phyloP scores from a whole-genome alignment of 2,797 vertebrate species.

The Neomorphus geoffroyi region DNA sequence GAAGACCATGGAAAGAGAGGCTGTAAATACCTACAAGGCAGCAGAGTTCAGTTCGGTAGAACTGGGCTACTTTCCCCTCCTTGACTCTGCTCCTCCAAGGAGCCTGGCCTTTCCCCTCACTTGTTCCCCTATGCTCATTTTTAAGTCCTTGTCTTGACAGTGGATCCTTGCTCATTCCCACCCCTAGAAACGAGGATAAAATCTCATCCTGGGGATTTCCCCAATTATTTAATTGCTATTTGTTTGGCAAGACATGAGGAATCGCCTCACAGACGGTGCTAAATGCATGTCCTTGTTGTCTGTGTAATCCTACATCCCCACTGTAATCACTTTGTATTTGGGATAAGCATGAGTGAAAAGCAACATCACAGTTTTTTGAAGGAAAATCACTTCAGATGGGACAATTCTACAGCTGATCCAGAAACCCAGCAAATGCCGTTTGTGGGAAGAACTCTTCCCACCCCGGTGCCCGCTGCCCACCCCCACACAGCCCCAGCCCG shows the following conservation, averaged over 20 bases:
- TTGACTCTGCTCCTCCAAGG: not conserved
- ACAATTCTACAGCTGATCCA: not conserved
- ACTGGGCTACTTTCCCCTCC: not conserved
- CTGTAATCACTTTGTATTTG: rapidly evolving
- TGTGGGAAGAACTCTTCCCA: not conserved
- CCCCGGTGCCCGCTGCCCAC: not conserved
- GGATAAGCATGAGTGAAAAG: not conserved
- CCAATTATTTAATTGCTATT: not conserved
- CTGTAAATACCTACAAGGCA: not conserved
- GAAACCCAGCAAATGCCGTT: not conserved
- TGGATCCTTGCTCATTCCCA: not conserved
- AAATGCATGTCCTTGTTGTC: not conserved
- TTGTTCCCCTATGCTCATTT: rapidly evolving
- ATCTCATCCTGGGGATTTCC: not conserved
- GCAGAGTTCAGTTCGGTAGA: not conserved
- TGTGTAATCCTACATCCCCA: not conserved
- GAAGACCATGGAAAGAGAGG: not conserved
- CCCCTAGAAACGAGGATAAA: not conserved
- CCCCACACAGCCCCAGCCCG: not conserved
- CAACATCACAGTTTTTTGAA: not conserved
- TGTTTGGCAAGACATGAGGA: not conserved
- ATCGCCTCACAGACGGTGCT: not conserved
- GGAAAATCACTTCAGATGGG: not conserved
- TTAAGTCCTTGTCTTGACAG: not conserved
- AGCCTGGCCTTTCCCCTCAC: not conserved